phyloP scores from a whole-genome alignment of 2,797 vertebrate species.

The Myotis myotis region DNA sequence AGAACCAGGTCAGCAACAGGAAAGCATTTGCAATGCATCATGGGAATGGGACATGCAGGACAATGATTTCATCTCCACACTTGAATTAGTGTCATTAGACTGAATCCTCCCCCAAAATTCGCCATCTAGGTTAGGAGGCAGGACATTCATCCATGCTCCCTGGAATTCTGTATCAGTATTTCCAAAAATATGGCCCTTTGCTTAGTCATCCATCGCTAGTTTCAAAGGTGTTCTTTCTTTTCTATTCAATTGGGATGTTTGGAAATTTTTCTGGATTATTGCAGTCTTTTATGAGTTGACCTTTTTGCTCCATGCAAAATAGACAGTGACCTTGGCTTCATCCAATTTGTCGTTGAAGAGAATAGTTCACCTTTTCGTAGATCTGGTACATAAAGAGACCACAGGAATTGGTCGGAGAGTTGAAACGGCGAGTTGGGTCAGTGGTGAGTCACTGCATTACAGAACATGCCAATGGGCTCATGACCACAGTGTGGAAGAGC shows the following conservation, averaged over 20 bases:
- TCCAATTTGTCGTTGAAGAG: neutral
- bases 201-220: neutral
- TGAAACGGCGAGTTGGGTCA: accelerated
- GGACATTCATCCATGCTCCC: accelerated
- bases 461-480: accelerated
- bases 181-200: accelerated
- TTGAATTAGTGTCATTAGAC: accelerated
- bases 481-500: accelerated
- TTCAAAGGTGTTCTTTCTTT: neutral
- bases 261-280: neutral
- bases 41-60: accelerated
- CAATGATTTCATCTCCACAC: accelerated
- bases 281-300: neutral
- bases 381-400: accelerated
- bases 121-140: neutral
- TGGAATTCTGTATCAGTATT: accelerated
- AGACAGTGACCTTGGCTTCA: neutral
- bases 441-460: accelerated
- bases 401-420: accelerated
- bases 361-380: neutral
- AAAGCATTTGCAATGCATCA: accelerated
- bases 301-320: neutral
- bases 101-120: too few relatives aligned
- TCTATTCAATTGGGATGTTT: neutral
- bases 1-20: accelerated